Evolutionary conservation across 2,888 invertebrate species (phyloP).

Genomic region (Stegophylla sp.): DNA sequence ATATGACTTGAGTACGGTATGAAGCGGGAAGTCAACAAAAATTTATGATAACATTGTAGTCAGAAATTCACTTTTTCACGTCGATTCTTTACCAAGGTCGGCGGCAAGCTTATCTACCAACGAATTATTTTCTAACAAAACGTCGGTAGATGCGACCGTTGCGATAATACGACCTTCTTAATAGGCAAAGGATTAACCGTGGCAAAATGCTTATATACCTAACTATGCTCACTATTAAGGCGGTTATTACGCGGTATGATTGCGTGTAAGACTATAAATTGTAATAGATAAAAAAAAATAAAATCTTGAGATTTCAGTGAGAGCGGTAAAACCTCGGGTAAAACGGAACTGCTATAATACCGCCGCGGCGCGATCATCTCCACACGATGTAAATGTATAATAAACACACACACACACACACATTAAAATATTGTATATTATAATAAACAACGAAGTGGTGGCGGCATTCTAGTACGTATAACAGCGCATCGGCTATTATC

Average conservation of each 20-base stretch:
- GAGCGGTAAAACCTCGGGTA: neutral
- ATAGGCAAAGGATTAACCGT: constrained; percentile 17
- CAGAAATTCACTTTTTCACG: neutral
- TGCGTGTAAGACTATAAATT: no score
- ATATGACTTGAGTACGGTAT: neutral
- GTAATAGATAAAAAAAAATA: neutral
- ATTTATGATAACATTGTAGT: neutral
- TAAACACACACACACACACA: neutral
- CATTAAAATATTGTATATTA: no score
- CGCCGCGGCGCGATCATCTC: neutral
- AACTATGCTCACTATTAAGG: neutral
- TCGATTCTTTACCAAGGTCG: constrained; percentile 1
- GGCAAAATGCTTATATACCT: neutral
- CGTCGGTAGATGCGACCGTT: neutral
- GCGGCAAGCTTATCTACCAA: neutral
- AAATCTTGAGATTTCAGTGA: neutral
- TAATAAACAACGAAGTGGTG: neutral
- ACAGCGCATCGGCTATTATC: neutral
- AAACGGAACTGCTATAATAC: neutral
- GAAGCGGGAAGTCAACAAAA: neutral
- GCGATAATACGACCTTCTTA: constrained; percentile 18
- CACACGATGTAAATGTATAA: neutral
- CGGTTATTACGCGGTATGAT: neutral
- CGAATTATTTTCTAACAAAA: neutral
- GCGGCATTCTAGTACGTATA: neutral